Conservation (phyloP, 2,797 vertebrate species). For the Prionace glauca region DNA sequence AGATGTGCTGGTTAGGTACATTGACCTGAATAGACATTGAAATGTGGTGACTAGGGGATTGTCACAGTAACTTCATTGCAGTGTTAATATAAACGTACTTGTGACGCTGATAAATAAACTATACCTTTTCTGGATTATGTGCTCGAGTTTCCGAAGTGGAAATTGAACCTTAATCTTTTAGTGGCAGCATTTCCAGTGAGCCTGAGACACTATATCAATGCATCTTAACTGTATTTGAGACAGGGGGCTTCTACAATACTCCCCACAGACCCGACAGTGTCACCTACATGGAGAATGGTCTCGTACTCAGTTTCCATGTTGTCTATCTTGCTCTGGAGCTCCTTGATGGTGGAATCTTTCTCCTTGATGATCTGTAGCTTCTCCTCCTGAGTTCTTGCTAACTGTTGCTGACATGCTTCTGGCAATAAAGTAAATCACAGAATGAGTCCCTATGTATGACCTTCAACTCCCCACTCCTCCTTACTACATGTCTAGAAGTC, state of each 20-base stretch:
- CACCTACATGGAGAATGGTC: constrained; percentile 59
- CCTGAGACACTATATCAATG: background rate
- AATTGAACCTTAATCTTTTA: background rate
- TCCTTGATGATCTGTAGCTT: constrained; percentile 48
- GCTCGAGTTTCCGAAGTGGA: background rate
- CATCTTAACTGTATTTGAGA: background rate
- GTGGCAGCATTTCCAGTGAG: background rate
- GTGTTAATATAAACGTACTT: too few relatives aligned
- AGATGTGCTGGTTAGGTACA: too few relatives aligned
- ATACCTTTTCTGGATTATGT: background rate
- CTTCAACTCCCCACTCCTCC: too few relatives aligned
- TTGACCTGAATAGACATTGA: too few relatives aligned
- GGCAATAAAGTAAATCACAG: background rate
- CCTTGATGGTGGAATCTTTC: constrained; percentile 53
- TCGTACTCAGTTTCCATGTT: constrained; percentile 62
- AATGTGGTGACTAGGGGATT: too few relatives aligned
- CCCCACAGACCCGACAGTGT: background rate
- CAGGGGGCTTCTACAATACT: background rate
- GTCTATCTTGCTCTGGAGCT: constrained; percentile 56
- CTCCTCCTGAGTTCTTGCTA: constrained; percentile 47
- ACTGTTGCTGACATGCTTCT: constrained; percentile 54
- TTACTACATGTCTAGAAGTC: too few relatives aligned
- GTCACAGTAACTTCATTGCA: too few relatives aligned
- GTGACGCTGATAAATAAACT: too few relatives aligned
- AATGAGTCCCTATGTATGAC: background rate